Base-by-base conservation (phyloP, 1,140 invertebrate species). In the Triops cancriformis region DNA sequence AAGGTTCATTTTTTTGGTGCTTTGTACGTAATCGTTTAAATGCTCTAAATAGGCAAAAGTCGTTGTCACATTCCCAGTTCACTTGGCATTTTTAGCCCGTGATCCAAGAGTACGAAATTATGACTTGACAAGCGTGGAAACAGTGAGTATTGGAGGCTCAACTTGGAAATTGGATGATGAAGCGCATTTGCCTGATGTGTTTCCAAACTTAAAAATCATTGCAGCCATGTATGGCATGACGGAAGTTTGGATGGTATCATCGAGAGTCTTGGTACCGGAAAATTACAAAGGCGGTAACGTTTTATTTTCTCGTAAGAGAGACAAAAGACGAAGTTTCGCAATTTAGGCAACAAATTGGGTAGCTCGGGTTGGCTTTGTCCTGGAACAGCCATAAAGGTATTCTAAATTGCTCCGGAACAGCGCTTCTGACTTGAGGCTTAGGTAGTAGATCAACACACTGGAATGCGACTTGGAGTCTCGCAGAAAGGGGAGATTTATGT, bases 161-260 rank as follows among this genome's bases (percentile, higher is more conserved):
- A 75, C 41, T 27, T 45, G 37, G 26, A 41, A 31, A 0, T 11
- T 11, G 28, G n/a, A 45, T 14, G 37, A 43, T 28, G 74, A 75
- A 42, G 37, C 26, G 12, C n/a, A 41, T 14, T 11, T 75, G 1
- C 9, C 28, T 26, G 31, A 75, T 0, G 23, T 26, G 0, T 43
- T 75, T 23, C 74, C 74, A 0, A 75, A 75, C 23, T 23, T 75
- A 26, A 26, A 26, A 14, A 23, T 5, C 9, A 11, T 51, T 14
- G n/a, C 14, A 51, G 45, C 14, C 5, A 23, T 14, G 45, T 75
- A 37, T 18, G 74, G 74, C 10, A 75, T 42, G 74, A 75, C 74
- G 0, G 74, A 75, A 75, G 31, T 75, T 41, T 23, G 27, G 3
- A 75, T 75, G 26, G 28, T 75, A 11, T 31, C 27, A 10, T 11